These are phyloP conservation scores for Arvicola amphibius DNA, from an alignment of 2,797 vertebrate species.

Conservation along the genomic window DNA sequence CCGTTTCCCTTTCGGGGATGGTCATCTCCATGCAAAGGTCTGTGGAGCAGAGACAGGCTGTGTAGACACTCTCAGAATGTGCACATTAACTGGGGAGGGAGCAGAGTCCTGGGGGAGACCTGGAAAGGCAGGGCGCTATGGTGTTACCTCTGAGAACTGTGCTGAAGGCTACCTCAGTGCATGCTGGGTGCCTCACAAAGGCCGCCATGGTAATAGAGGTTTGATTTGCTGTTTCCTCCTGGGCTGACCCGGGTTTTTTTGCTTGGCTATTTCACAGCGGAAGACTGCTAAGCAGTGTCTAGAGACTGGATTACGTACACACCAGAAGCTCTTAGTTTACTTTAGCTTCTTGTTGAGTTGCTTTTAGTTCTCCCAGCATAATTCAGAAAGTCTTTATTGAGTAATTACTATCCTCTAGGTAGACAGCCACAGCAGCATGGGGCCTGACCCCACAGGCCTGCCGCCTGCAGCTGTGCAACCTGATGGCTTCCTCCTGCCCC, in stretches of 20 bases:
- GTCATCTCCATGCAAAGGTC: neutral
- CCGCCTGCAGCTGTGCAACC: neutral
- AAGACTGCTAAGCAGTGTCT: neutral
- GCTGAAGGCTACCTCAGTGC: fast-evolving
- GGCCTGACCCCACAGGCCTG: neutral
- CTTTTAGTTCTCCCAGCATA: neutral
- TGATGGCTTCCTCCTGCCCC: neutral
- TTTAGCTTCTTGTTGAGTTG: neutral
- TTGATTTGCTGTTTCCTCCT: neutral
- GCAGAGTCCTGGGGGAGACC: neutral
- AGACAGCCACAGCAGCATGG: neutral
- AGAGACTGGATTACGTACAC: neutral
- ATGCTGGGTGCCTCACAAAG: fast-evolving
- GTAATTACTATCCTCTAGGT: neutral
- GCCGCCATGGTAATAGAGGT: neutral
- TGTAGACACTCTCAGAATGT: neutral
- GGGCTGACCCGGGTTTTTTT: neutral
- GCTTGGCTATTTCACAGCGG: neutral
- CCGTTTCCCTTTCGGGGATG: neutral
- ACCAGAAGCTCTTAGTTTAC: neutral
- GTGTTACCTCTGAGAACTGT: fast-evolving
- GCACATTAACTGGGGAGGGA: neutral
- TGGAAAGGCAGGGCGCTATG: neutral
- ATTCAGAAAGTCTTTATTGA: neutral
- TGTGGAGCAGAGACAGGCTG: neutral